phyloP scores from a whole-genome alignment of 2,113 vertebrate species.

The Salvelinus namaycush region DNA sequence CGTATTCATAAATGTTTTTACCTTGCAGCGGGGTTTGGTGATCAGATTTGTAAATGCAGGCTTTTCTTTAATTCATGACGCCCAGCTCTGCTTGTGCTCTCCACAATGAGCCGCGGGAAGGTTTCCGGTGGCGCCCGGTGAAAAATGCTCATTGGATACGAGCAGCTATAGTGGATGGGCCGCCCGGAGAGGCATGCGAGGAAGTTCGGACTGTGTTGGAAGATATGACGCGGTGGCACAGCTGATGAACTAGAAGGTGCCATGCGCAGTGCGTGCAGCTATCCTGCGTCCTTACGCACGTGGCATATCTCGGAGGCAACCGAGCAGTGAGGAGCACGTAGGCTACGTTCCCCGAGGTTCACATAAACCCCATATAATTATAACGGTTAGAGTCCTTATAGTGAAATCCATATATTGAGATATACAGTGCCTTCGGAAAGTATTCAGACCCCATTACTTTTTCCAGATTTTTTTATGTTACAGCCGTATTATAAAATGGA shows the following conservation, averaged over 20 bases:
- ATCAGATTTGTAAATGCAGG: neutral
- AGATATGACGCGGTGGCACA: slow-evolving; percentile 70
- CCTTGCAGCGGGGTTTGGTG: slow-evolving; percentile 33
- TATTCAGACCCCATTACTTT: no score
- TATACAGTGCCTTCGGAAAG: no score
- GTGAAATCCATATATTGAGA: no score
- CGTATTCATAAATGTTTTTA: slow-evolving; percentile 10
- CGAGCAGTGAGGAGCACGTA: neutral
- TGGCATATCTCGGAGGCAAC: neutral
- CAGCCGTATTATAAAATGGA: no score
- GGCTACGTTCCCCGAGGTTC: neutral
- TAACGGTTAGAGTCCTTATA: neutral
- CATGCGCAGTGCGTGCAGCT: slow-evolving; percentile 18
- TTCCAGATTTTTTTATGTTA: no score
- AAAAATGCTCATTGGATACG: slow-evolving; percentile 21
- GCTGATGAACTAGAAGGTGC: slow-evolving; percentile 15
- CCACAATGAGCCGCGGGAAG: neutral
- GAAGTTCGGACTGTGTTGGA: slow-evolving; percentile 68
- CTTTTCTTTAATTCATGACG: slow-evolving; percentile 34
- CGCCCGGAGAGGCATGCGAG: slow-evolving; percentile 43
- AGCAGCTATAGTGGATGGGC: slow-evolving; percentile 40
- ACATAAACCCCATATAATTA: neutral
- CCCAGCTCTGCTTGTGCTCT: slow-evolving; percentile 5
- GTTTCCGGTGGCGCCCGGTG: slow-evolving; percentile 28
- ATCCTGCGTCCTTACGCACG: slow-evolving; percentile 46